phyloP scores from a whole-genome alignment of 2,113 vertebrate genomes.

The Oxygymnocypris stewartii region DNA sequence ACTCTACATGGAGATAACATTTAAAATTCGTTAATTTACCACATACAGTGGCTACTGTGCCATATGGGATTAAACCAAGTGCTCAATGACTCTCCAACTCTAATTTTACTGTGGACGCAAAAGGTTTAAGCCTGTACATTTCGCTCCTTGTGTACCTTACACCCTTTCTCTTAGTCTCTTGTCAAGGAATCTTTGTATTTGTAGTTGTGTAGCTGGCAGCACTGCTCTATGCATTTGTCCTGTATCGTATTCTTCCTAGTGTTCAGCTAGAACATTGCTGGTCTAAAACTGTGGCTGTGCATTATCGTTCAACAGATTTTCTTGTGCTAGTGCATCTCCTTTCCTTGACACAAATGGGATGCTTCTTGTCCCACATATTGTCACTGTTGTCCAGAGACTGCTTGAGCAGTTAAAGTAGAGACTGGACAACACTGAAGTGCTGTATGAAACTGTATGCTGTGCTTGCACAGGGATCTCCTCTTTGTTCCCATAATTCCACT shows the following conservation, averaged over 20 bases:
- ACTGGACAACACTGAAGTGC: background rate
- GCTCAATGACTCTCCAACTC: background rate
- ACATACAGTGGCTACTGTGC: background rate
- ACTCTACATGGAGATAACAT: background rate
- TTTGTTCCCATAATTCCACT: background rate
- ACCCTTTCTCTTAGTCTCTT: background rate
- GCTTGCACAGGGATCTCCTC: background rate
- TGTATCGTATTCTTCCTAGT: slow-evolving; percentile 2
- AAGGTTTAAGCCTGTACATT: slow-evolving; percentile 49
- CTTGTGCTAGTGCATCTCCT: background rate
- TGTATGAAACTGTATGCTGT: background rate
- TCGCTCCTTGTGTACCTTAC: background rate
- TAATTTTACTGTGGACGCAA: slow-evolving; percentile 30
- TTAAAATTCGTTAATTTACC: background rate
- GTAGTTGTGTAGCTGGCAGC: slow-evolving; percentile 12
- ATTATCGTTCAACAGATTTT: background rate
- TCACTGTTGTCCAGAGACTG: background rate
- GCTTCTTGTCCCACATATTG: background rate
- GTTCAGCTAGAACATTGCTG: background rate
- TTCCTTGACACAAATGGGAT: background rate
- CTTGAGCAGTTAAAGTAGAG: background rate
- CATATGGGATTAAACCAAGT: background rate
- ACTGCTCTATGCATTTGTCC: slow-evolving; percentile 34
- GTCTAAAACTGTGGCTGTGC: slow-evolving; percentile 22
- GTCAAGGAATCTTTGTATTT: background rate